Conservation (phyloP, 2,113 vertebrate species). For the Mionectes macconnelli region DNA sequence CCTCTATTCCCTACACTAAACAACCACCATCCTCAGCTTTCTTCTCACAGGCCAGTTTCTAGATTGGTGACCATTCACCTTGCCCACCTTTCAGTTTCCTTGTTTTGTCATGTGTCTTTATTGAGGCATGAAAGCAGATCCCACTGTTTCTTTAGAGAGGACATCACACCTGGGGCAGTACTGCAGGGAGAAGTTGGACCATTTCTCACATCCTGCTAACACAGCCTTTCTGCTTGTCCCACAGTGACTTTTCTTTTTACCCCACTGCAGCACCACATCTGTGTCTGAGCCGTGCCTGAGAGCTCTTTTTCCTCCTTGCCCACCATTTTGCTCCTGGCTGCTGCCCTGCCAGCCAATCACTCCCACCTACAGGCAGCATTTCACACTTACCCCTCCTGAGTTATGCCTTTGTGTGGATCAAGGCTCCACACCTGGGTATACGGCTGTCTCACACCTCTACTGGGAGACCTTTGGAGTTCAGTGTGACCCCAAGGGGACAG, state of each 20-base stretch:
- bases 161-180: background rate
- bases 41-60: background rate
- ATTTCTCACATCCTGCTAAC: background rate
- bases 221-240: background rate
- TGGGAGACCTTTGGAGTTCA: background rate
- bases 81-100: background rate
- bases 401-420: background rate
- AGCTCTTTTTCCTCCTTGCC: background rate
- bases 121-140: background rate
- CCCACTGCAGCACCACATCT: background rate
- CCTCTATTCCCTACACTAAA: background rate
- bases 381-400: background rate
- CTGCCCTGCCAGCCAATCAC: background rate
- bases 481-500: background rate
- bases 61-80: background rate
- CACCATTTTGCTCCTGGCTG: background rate
- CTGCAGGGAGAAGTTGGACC: background rate
- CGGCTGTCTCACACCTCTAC: background rate
- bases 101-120: fast-evolving
- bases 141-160: background rate
- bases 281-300: fast-evolving
- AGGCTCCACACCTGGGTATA: too few species aligned
- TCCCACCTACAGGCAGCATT: background rate
- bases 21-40: background rate
- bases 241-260: fast-evolving